phyloP scores from a whole-genome alignment of 2,113 vertebrate species.

The Sinosuthora webbiana region DNA sequence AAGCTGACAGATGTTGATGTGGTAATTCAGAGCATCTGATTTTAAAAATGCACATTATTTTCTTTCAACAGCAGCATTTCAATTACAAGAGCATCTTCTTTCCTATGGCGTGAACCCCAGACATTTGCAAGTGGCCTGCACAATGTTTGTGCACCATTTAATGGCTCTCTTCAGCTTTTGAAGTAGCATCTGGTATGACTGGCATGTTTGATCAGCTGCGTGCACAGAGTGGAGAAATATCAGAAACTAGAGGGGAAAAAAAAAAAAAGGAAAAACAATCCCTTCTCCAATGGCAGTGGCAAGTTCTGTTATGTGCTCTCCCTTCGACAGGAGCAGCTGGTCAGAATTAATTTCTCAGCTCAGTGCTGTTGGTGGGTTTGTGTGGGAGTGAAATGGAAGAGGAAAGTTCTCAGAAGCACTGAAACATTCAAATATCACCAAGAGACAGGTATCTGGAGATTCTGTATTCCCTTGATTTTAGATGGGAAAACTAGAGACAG shows the following conservation, averaged over 20 bases:
- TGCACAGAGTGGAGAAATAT: neutral
- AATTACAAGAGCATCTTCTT: neutral
- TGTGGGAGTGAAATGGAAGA: neutral
- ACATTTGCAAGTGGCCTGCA: neutral
- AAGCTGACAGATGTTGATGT: neutral
- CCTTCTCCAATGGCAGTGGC: neutral
- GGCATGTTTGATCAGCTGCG: neutral
- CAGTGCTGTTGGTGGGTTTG: neutral
- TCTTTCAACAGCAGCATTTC: neutral
- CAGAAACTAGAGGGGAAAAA: neutral
- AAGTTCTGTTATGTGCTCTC: neutral
- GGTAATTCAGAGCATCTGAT: neutral
- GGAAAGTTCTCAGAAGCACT: neutral
- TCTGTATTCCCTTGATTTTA: neutral
- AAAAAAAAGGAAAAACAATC: neutral
- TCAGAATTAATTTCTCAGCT: neutral
- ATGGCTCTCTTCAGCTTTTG: neutral
- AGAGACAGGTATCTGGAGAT: neutral
- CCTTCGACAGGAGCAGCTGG: neutral
- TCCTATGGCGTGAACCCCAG: neutral
- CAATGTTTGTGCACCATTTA: neutral
- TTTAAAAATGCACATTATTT: neutral
- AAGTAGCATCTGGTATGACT: neutral
- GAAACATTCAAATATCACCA: neutral
- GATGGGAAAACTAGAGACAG: neutral